Percentiles rank a stretch among this genome's conserved stretches.
These are phyloP conservation scores for Idaea aversata DNA, from an alignment of 2,888 invertebrate species.

Conservation along the genomic window DNA sequence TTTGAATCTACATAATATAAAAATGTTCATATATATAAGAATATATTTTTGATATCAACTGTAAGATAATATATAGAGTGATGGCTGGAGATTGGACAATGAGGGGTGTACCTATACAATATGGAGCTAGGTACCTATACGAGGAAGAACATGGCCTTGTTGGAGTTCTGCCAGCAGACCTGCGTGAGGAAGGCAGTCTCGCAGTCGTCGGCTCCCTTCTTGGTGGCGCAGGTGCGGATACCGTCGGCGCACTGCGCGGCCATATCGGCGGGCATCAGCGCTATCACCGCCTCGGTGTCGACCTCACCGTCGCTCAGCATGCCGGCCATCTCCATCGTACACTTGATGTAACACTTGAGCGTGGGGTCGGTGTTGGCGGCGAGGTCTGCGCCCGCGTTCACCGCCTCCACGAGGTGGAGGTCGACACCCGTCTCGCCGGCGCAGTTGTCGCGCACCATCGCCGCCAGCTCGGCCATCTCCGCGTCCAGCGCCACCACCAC, in stretches of 20 bases:
- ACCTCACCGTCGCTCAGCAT: constrained; percentile 63
- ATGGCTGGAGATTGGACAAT: too few relatives aligned
- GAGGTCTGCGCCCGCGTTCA: constrained; percentile 59
- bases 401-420: constrained; percentile 45
- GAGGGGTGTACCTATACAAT: too few relatives aligned
- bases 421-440: constrained; percentile 60
- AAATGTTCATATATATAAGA: too few relatives aligned
- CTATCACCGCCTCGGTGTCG: constrained; percentile 64
- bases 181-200: constrained; percentile 68
- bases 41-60: too few relatives aligned
- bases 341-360: constrained; percentile 70
- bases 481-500: constrained; percentile 43
- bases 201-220: constrained; percentile 60
- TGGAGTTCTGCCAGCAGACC: constrained; percentile 64
- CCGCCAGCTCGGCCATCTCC: constrained; percentile 66
- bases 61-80: too few relatives aligned
- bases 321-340: constrained; percentile 71
- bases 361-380: constrained; percentile 42
- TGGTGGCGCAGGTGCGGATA: constrained; percentile 57
- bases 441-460: constrained; percentile 64
- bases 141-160: constrained; percentile 59
- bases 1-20: too few relatives aligned
- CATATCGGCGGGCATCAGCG: constrained; percentile 37
- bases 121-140: too few relatives aligned
- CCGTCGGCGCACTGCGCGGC: constrained; percentile 39